A percentile compares a stretch with the other conserved stretches of the same genome.
Evolutionary conservation across 2,113 vertebrate species (phyloP).

Genomic region (Nothoprocta perdicaria): DNA sequence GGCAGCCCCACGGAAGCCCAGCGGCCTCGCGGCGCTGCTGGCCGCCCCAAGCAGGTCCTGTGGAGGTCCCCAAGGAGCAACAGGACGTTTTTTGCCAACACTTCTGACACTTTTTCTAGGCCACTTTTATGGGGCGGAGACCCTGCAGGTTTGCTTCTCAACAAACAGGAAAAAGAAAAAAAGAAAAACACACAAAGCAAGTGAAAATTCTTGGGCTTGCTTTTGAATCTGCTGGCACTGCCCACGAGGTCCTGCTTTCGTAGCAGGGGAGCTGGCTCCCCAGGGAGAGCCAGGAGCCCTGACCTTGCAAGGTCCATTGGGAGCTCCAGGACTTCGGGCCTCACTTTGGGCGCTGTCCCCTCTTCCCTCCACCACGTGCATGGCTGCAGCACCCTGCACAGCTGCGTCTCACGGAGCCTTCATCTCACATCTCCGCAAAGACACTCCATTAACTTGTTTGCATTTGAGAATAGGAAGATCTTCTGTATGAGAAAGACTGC

Average conservation of each 20-base stretch:
- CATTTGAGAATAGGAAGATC: not conserved
- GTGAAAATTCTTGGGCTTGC: constrained; percentile 63
- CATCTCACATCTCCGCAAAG: not conserved
- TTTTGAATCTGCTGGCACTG: constrained; percentile 23
- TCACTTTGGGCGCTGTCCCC: not conserved
- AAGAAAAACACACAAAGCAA: constrained; percentile 16
- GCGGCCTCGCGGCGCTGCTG: not conserved
- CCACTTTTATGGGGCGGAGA: constrained; percentile 51
- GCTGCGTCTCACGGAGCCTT: not conserved
- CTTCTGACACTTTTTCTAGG: not conserved
- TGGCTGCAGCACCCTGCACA: fast-evolving
- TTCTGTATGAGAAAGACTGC: not conserved
- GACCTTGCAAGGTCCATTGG: not conserved
- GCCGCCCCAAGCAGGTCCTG: not conserved
- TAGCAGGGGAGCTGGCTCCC: not conserved
- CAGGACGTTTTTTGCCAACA: not conserved
- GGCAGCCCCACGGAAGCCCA: not conserved
- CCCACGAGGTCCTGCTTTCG: not conserved
- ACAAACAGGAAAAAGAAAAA: constrained; percentile 1
- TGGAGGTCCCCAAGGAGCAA: not conserved
- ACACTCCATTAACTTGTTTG: not conserved
- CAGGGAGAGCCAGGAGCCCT: not conserved
- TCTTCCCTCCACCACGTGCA: not conserved
- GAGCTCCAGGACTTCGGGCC: not conserved
- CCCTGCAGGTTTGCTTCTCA: constrained; percentile 37